Percentiles rank a stretch among this genome's conserved stretches.
Conservation (phyloP, 1,140 invertebrate species). For the Sesamia nonagrioides region DNA sequence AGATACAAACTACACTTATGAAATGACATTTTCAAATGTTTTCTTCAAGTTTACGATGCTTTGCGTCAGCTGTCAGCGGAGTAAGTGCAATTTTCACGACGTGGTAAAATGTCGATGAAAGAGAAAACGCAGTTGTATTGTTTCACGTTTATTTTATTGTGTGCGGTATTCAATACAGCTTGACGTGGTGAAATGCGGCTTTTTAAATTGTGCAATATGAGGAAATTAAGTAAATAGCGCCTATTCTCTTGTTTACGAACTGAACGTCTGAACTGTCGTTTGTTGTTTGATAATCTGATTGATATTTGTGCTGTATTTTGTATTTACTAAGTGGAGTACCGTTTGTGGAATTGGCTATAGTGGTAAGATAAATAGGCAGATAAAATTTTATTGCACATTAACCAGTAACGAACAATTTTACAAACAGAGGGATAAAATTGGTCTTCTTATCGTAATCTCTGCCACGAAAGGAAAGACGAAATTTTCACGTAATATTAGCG, state of each 20-base stretch:
- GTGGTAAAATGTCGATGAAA: not conserved
- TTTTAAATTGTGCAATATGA: not conserved
- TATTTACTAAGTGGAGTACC: not conserved
- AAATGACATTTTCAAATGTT: conserved; percentile 1
- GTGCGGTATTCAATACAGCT: not conserved
- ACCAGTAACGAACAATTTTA: no score
- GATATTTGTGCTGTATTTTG: not conserved
- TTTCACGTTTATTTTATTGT: not conserved
- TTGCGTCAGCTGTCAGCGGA: not conserved
- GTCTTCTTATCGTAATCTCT: no score
- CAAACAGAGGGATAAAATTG: no score
- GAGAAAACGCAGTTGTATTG: conserved; percentile 6
- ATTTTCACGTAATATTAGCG: no score
- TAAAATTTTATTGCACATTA: not conserved
- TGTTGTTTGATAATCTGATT: not conserved
- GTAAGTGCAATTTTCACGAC: conserved; percentile 32
- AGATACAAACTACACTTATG: not conserved
- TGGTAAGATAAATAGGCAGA: not conserved
- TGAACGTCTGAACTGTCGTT: no score
- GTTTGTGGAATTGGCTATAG: not conserved
- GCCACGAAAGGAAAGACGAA: no score
- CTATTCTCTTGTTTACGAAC: no score
- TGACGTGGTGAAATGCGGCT: not conserved
- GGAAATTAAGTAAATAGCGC: not conserved
- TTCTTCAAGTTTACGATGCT: conserved; percentile 22